phyloP scores from a whole-genome alignment of 2,888 invertebrate genomes.

The Apeira syringaria region DNA sequence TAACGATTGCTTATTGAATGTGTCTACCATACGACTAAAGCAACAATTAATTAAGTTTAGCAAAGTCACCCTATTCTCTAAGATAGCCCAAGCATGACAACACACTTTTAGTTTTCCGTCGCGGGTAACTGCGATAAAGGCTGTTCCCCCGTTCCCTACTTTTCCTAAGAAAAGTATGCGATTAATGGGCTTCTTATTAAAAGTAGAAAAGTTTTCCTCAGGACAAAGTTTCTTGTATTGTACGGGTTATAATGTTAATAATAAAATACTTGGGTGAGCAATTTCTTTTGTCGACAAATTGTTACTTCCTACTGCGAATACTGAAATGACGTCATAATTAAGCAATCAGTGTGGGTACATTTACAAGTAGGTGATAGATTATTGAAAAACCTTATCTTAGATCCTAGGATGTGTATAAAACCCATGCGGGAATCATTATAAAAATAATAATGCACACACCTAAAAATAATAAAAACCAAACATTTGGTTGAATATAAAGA shows the following conservation, averaged over 20 bases:
- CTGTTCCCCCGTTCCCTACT: slow-evolving; percentile 52
- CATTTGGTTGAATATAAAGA: too few species aligned
- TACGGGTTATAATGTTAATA: slow-evolving; percentile 24
- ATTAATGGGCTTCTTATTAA: slow-evolving; percentile 77
- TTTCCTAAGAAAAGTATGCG: slow-evolving; percentile 65
- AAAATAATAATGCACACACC: too few species aligned
- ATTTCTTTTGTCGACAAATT: slow-evolving; percentile 13
- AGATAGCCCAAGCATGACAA: slow-evolving; percentile 71
- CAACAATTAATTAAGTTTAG: slow-evolving; percentile 75
- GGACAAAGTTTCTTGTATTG: slow-evolving; percentile 59
- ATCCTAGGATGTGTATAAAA: too few species aligned
- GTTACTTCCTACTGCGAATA: background rate
- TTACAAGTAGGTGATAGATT: too few species aligned
- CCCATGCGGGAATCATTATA: too few species aligned
- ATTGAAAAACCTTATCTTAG: too few species aligned
- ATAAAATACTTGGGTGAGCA: slow-evolving; percentile 20
- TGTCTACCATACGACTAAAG: slow-evolving; percentile 44
- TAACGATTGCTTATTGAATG: slow-evolving; percentile 34
- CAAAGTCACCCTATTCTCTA: slow-evolving; percentile 69
- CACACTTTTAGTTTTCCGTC: slow-evolving; percentile 79
- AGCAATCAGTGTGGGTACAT: too few species aligned
- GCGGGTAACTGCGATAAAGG: slow-evolving; percentile 73
- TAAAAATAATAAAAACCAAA: too few species aligned
- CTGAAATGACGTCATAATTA: too few species aligned
- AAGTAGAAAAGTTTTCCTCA: slow-evolving; percentile 70